Conservation (phyloP, 2,888 invertebrate genomes). For the Eilema caniola region DNA sequence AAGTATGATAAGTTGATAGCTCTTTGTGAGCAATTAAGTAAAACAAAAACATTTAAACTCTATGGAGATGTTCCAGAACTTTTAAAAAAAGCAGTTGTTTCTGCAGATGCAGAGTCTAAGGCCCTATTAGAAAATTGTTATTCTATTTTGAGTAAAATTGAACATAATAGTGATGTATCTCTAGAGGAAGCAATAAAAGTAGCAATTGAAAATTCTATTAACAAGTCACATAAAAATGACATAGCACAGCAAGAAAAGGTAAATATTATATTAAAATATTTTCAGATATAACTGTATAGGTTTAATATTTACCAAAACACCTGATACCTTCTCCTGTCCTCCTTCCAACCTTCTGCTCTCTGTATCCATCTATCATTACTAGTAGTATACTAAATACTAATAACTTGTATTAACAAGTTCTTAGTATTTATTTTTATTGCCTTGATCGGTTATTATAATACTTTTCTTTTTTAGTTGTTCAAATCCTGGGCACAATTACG, state of each 20-base stretch:
- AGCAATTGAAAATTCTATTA: conserved; percentile 85
- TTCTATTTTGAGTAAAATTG: conserved; percentile 55
- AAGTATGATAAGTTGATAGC: conserved; percentile 86
- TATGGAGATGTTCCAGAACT: conserved; percentile 68
- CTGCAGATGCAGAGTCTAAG: conserved; percentile 56
- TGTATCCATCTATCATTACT: no score
- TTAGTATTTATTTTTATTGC: not conserved
- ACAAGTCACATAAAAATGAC: conserved; percentile 85
- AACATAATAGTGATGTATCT: conserved; percentile 48
- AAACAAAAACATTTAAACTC: conserved; percentile 62
- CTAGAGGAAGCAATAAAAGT: conserved; percentile 82
- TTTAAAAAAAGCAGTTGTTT: conserved; percentile 59
- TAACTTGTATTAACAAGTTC: not conserved
- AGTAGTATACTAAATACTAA: no score
- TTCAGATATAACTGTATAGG: no score
- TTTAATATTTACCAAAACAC: no score
- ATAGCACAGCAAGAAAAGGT: conserved; percentile 87
- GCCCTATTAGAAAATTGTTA: conserved; percentile 60
- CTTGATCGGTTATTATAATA: not conserved
- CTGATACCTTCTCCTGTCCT: no score
- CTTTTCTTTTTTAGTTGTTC: conserved; percentile 75
- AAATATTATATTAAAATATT: conserved; percentile 14
- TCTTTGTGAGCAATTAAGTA: conserved; percentile 60
- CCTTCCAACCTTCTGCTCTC: no score
- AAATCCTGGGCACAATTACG: conserved; percentile 87